phyloP scores from a whole-genome alignment of 2,113 vertebrate species.

The Fregata magnificens region DNA sequence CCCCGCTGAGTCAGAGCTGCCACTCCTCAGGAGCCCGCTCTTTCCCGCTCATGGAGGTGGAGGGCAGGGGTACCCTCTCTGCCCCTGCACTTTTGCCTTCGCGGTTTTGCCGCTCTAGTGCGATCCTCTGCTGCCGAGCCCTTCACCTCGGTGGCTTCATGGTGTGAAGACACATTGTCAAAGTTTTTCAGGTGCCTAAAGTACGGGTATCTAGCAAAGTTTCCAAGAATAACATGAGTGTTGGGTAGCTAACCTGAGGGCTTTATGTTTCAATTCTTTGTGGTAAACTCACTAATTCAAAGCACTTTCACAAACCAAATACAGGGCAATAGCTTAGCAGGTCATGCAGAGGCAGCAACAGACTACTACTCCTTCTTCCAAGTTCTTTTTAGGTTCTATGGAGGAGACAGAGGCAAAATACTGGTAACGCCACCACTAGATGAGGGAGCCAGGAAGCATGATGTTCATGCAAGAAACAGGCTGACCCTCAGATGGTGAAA shows the following conservation, averaged over 20 bases:
- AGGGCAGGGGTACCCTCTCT: no score
- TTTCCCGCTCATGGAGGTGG: no score
- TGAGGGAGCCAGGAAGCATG: background rate
- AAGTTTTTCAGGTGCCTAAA: background rate
- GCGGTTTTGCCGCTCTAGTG: no score
- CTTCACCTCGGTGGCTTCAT: no score
- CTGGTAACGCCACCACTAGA: background rate
- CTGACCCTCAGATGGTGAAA: background rate
- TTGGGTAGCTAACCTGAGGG: background rate
- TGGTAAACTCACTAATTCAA: background rate
- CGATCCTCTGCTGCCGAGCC: no score
- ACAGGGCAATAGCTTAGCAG: background rate
- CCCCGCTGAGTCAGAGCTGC: no score
- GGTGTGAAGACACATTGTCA: background rate
- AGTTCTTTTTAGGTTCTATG: background rate
- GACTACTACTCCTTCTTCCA: background rate
- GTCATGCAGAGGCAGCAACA: background rate
- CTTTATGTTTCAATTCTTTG: background rate
- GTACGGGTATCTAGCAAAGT: background rate
- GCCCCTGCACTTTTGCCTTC: no score
- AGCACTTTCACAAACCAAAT: background rate
- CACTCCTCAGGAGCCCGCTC: no score
- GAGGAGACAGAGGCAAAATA: background rate
- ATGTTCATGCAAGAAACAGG: background rate
- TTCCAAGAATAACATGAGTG: background rate